Evolutionary conservation across 2,113 vertebrate species (phyloP), one percentile per base, ranked within the genome.

Genomic region (Antechinus flavipes): DNA sequence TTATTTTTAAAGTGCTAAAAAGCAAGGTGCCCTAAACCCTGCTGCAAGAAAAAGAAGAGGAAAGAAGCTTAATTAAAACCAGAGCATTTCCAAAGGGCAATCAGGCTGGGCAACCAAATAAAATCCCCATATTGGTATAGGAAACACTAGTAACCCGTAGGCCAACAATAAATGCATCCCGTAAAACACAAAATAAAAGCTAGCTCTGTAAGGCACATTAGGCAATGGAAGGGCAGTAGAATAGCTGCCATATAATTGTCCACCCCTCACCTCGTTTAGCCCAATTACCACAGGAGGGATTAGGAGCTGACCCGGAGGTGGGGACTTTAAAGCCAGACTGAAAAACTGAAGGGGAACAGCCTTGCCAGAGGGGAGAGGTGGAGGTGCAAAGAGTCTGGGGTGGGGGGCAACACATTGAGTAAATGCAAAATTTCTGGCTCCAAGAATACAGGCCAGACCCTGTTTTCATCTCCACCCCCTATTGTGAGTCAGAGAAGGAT

Each of bases 151-250:
- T 61, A 98, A 96, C 91, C 25, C 14, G 4, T 50, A 98, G 96
- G 55, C 93, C 61, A 97, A 97, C 91, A 89, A 94, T 98, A 97
- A 98, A 98, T 58, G 95, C 42, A 94, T 90, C 96, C 96, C 10
- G 52, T 97, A 97, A 98, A 97, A 97, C 61, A 58, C 97, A 97
- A 96, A 97, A 98, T 97, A 95, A 98, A 97, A 95, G 49, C 54
- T 76, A 96, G 95, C 93, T 97, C 93, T 96, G 97, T 97, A 96
- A 94, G 91, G 96, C 93, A 94, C 92, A 92, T 84, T 91, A 93
- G 56, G 94, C 52, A 58, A 94, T 53, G 90, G 95, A 93, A 95
- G 95, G 91, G 54, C 90, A 2, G 1, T 93, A 53, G 68, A 94
- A 84, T 95, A 0, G 0, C 0, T 90, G 92, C 94, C 90, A 11